Conservation (phyloP, 2,113 vertebrate genomes). For the Pomatostomus ruficeps region DNA sequence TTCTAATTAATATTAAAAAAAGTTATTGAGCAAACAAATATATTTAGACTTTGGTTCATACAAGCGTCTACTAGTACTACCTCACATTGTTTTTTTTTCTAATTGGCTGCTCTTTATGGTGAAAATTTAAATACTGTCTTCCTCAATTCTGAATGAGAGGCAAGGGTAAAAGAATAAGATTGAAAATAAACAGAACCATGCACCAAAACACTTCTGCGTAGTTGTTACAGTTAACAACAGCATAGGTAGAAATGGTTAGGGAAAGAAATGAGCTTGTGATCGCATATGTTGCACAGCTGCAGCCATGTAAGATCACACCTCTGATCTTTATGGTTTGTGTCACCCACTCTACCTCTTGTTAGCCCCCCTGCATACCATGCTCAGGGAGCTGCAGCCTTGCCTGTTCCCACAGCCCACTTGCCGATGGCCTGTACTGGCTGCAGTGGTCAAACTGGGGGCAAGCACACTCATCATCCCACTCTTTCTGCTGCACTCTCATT, state of each 20-base stretch:
- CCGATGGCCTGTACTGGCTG: background rate
- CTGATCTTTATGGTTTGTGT: background rate
- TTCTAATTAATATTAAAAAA: background rate
- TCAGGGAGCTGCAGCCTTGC: background rate
- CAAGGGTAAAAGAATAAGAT: background rate
- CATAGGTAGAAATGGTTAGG: background rate
- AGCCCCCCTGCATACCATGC: background rate
- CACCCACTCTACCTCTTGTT: background rate
- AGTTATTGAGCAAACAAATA: background rate
- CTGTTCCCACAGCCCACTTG: background rate
- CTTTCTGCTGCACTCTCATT: background rate
- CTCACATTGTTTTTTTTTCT: background rate
- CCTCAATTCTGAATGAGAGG: background rate
- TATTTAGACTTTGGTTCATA: background rate
- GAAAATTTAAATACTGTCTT: background rate
- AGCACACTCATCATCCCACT: background rate
- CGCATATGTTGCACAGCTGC: background rate
- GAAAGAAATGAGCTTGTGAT: background rate
- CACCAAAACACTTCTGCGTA: background rate
- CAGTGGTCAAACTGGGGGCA: background rate
- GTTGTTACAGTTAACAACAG: background rate
- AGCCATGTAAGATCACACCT: background rate
- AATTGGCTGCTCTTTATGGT: background rate
- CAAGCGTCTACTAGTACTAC: background rate
- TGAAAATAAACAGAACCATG: background rate